Conservation (phyloP, 2,113 vertebrate genomes). For the Merops nubicus region DNA sequence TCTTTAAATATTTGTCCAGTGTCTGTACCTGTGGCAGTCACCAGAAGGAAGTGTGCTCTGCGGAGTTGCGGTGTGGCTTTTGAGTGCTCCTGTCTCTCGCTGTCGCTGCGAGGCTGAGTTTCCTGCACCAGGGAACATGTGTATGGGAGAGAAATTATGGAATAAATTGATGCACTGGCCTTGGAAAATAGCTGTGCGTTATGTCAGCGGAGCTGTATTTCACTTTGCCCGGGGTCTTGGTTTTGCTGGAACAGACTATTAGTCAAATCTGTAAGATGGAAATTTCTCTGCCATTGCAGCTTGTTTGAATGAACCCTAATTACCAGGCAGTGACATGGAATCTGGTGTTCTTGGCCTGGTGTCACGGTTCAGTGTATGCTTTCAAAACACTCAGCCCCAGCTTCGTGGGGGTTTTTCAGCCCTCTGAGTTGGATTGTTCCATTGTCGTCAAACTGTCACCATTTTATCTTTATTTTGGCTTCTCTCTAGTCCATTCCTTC, state of each 20-base stretch:
- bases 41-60: not conserved
- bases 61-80: not conserved
- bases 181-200: not conserved
- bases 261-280: not conserved
- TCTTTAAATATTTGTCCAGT: not conserved
- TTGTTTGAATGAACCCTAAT: not conserved
- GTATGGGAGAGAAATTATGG: not conserved
- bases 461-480: not conserved
- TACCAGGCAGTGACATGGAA: not conserved
- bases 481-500: not conserved
- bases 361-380: not conserved
- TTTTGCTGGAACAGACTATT: not conserved
- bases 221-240: not conserved
- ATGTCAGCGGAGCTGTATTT: not conserved
- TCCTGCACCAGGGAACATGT: not conserved
- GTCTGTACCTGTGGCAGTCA: conserved; percentile 14
- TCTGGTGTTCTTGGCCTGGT: not conserved
- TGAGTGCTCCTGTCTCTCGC: not conserved
- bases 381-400: not conserved
- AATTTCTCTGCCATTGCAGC: not conserved
- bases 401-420: not conserved
- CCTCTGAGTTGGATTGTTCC: not conserved
- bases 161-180: not conserved
- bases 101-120: not conserved
- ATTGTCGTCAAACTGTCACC: not conserved